These are phyloP conservation scores for Cylloceria caligata DNA, from an alignment of 2,888 invertebrate species.

Conservation along the genomic window DNA sequence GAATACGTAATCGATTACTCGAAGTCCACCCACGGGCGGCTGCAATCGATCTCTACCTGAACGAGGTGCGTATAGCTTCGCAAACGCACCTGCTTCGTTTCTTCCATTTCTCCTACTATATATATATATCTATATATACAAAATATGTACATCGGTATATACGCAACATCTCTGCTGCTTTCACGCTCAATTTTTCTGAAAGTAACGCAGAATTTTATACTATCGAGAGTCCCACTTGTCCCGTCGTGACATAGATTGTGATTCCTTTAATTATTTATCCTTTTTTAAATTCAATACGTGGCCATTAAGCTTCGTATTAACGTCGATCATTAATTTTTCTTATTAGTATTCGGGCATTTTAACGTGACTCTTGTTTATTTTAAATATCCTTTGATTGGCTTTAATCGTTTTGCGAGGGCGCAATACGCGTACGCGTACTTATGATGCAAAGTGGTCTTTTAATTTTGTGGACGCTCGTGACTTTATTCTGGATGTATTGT, in stretches of 20 bases:
- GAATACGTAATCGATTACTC: slow-evolving; percentile 68
- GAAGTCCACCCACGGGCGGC: slow-evolving; percentile 67
- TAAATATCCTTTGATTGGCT: slow-evolving; percentile 52
- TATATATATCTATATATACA: slow-evolving; percentile 47
- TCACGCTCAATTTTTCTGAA: slow-evolving; percentile 50
- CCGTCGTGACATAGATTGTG: neutral
- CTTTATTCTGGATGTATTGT: slow-evolving; percentile 18
- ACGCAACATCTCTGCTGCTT: slow-evolving; percentile 45
- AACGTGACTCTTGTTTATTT: slow-evolving; percentile 51
- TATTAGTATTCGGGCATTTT: slow-evolving; percentile 50
- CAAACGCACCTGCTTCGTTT: slow-evolving; percentile 63
- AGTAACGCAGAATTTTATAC: neutral
- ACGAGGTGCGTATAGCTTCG: slow-evolving; percentile 63
- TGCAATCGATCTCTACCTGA: slow-evolving; percentile 66
- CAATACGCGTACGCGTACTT: slow-evolving; percentile 34
- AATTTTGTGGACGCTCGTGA: slow-evolving; percentile 30
- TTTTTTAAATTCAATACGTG: neutral
- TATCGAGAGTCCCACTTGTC: neutral
- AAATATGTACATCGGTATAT: slow-evolving; percentile 24
- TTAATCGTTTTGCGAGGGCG: slow-evolving; percentile 12
- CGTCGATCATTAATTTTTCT: slow-evolving; percentile 52
- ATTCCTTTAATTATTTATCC: neutral
- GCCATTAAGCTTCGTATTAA: slow-evolving; percentile 28
- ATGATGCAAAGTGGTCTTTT: slow-evolving; percentile 3
- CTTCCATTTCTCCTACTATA: slow-evolving; percentile 55